Evolutionary conservation across 2,113 vertebrate genomes (phyloP).

Genomic region (Andinoacara biseriatus): DNA sequence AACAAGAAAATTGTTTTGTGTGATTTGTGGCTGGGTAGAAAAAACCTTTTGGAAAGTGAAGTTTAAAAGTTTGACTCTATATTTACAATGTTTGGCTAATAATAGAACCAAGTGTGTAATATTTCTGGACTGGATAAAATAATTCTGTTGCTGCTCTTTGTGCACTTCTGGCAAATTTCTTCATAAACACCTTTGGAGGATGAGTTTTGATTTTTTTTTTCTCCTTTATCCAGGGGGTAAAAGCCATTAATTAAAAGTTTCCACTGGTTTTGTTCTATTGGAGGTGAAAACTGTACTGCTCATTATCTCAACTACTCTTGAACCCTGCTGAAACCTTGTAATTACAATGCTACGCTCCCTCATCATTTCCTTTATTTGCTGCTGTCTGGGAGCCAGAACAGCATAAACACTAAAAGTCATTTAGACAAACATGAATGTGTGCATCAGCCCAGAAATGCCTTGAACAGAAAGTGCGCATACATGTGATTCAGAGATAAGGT

Average conservation of each 20-base stretch:
- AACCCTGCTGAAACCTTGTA: constrained; percentile 30
- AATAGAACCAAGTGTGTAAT: background rate
- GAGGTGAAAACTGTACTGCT: constrained; percentile 24
- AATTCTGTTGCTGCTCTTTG: background rate
- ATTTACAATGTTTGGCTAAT: background rate
- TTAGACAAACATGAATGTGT: constrained; percentile 28
- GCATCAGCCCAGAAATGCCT: constrained; percentile 38
- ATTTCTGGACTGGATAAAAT: background rate
- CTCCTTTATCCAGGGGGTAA: background rate
- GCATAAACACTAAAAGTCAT: background rate
- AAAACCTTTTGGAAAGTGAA: background rate
- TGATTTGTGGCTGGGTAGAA: background rate
- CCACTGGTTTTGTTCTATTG: background rate
- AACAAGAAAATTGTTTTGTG: background rate
- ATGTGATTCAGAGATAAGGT: constrained; percentile 19
- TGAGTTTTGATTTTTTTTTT: background rate
- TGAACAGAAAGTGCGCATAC: background rate
- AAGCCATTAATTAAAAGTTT: constrained; percentile 35
- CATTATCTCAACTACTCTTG: constrained; percentile 24
- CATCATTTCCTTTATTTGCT: background rate
- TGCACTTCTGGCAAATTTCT: background rate
- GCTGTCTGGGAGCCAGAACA: background rate
- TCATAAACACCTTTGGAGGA: background rate
- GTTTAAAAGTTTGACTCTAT: background rate
- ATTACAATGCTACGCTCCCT: constrained; percentile 8